A percentile compares a stretch with the other conserved stretches of the same genome.
Conservation (phyloP, 2,797 vertebrate genomes). For the Hybognathus amarus region DNA sequence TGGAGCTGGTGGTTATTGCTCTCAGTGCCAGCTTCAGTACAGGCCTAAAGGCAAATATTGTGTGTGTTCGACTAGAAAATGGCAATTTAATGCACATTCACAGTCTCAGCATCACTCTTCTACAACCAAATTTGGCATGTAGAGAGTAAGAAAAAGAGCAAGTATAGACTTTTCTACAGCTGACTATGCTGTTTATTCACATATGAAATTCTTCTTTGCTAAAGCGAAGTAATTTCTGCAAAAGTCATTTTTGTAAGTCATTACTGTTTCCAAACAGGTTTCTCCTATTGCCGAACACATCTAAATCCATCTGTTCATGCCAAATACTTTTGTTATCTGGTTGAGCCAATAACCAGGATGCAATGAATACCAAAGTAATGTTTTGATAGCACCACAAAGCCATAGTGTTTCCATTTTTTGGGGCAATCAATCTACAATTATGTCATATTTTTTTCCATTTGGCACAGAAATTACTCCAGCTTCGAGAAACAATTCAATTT, state of each 20-base stretch:
- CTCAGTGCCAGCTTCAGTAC: slow-evolving; percentile 1
- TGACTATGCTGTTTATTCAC: background rate
- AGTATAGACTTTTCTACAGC: slow-evolving; percentile 9
- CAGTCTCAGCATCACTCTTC: background rate
- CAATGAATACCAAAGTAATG: background rate
- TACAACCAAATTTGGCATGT: too few relatives aligned
- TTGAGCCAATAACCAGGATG: background rate
- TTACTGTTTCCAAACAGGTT: slow-evolving; percentile 19
- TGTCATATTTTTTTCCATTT: background rate
- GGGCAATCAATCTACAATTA: background rate
- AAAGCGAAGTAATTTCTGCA: background rate
- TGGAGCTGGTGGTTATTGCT: slow-evolving; percentile 13
- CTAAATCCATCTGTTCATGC: background rate
- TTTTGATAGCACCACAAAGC: background rate
- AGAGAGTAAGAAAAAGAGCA: background rate
- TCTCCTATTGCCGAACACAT: too few relatives aligned
- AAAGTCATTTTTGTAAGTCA: background rate
- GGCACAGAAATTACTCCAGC: background rate
- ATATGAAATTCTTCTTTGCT: background rate
- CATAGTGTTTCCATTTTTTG: slow-evolving; percentile 8
- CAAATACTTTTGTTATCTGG: background rate
- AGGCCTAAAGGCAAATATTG: slow-evolving; percentile 21
- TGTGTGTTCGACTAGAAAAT: slow-evolving; percentile 21
- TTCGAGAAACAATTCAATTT: slow-evolving; percentile 6
- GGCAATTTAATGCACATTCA: slow-evolving; percentile 27